Percentiles rank a stretch among this genome's conserved stretches.
phyloP scores from a whole-genome alignment of 2,797 vertebrate genomes.

The Parotocinclus haroldoi region DNA sequence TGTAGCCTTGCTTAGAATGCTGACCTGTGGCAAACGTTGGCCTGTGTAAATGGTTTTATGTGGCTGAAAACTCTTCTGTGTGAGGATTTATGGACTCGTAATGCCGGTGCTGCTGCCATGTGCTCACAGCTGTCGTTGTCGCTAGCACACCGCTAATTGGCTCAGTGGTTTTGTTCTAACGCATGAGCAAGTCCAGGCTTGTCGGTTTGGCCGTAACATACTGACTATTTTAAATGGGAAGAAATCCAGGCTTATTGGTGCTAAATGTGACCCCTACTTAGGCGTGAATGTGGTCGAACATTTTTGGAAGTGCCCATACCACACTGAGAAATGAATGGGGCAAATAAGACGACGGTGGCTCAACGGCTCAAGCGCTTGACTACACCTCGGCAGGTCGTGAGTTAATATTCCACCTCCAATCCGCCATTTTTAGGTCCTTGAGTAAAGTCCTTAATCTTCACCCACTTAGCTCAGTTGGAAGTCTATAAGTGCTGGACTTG shows the following conservation, averaged over 20 bases:
- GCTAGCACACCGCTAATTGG: slow-evolving; percentile 54
- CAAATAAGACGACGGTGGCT: too few relatives aligned
- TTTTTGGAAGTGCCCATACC: too few relatives aligned
- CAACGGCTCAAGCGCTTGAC: too few relatives aligned
- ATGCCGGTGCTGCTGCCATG: slow-evolving; percentile 19
- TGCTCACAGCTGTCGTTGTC: slow-evolving; percentile 32
- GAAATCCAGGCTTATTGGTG: not conserved
- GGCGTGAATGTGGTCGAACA: too few relatives aligned
- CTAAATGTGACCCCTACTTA: not conserved
- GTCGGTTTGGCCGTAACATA: slow-evolving; percentile 43
- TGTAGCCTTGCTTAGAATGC: slow-evolving; percentile 48
- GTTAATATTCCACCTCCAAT: too few relatives aligned
- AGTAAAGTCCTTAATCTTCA: too few relatives aligned
- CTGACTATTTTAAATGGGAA: slow-evolving; percentile 18
- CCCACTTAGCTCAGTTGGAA: too few relatives aligned
- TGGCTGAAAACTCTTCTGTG: slow-evolving; percentile 21
- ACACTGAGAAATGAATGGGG: too few relatives aligned
- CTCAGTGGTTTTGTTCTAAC: slow-evolving; percentile 45
- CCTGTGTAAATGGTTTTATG: slow-evolving; percentile 48
- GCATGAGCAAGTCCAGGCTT: slow-evolving; percentile 57
- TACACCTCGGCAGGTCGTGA: too few relatives aligned
- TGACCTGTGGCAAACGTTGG: slow-evolving; percentile 54
- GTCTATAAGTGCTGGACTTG: too few relatives aligned
- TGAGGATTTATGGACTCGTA: slow-evolving; percentile 35
- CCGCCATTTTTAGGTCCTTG: too few relatives aligned